Conservation (phyloP, 1,140 invertebrate genomes). For the Zaprionus davidi region DNA sequence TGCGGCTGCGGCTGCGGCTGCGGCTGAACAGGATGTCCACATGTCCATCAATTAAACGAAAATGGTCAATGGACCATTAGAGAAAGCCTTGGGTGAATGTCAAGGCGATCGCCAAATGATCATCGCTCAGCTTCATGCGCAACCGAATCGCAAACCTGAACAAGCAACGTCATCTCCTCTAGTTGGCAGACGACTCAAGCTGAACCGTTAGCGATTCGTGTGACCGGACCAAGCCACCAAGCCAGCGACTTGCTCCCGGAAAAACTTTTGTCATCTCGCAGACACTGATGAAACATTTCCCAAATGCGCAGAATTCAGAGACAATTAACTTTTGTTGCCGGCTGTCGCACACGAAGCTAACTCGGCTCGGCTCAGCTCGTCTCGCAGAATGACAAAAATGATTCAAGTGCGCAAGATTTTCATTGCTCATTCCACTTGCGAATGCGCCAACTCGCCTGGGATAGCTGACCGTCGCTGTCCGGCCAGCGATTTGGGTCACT, state of each 20-base stretch:
- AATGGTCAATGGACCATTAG: slow-evolving; percentile 77
- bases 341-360: slow-evolving; percentile 42
- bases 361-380: not conserved
- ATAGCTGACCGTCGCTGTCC: slow-evolving; percentile 53
- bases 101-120: slow-evolving; percentile 46
- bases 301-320: slow-evolving; percentile 76
- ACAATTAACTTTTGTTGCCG: slow-evolving; percentile 67
- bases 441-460: slow-evolving; percentile 30
- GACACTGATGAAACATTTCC: slow-evolving; percentile 63
- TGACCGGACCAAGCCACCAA: slow-evolving; percentile 61
- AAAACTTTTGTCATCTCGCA: slow-evolving; percentile 62
- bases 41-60: slow-evolving; percentile 79
- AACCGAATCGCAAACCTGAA: slow-evolving; percentile 38
- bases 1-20: slow-evolving; percentile 47
- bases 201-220: slow-evolving; percentile 75
- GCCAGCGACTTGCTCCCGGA: slow-evolving; percentile 20
- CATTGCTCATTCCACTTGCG: slow-evolving; percentile 34
- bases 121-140: not conserved
- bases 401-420: slow-evolving; percentile 44
- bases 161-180: slow-evolving; percentile 62
- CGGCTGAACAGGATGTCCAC: slow-evolving; percentile 69
- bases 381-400: slow-evolving; percentile 60
- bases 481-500: slow-evolving; percentile 71
- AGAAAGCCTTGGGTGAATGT: slow-evolving; percentile 78
- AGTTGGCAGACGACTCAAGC: slow-evolving; percentile 62